These are phyloP conservation scores for Aphyosemion australe DNA, from an alignment of 2,113 vertebrate genomes.

Conservation along the genomic window DNA sequence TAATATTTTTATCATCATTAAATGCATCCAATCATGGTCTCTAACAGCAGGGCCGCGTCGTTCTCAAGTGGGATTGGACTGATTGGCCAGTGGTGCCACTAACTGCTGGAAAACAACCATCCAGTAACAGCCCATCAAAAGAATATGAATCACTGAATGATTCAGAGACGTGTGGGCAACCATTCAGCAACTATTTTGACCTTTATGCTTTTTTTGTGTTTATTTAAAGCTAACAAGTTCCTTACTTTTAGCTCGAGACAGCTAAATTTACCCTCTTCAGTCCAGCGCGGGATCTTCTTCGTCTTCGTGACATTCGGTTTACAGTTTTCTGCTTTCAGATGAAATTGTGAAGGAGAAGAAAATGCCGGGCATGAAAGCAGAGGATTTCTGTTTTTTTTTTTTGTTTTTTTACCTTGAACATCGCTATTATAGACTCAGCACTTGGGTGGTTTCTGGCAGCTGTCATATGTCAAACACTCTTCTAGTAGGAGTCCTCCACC, in stretches of 20 bases:
- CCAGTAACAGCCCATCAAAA: background rate
- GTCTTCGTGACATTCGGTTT: background rate
- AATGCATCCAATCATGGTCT: background rate
- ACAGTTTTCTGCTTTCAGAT: background rate
- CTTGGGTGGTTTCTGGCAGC: slow-evolving; percentile 39
- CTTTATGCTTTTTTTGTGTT: background rate
- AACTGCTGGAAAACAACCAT: background rate
- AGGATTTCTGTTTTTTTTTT: background rate
- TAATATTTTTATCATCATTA: background rate
- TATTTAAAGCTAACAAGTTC: background rate
- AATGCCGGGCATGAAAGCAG: background rate
- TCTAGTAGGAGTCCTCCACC: slow-evolving; percentile 40
- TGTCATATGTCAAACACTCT: slow-evolving; percentile 46
- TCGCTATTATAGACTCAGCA: slow-evolving; percentile 35
- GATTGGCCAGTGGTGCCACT: slow-evolving; percentile 1
- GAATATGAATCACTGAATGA: slow-evolving; percentile 4
- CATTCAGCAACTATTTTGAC: background rate
- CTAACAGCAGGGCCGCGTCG: background rate
- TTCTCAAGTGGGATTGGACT: background rate
- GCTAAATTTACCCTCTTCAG: background rate
- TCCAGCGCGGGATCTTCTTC: too few species aligned
- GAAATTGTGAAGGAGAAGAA: background rate
- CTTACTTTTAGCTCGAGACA: background rate
- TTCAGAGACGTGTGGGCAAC: slow-evolving; percentile 11
- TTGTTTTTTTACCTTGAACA: background rate